Evolutionary conservation across 2,113 vertebrate species (phyloP).

Genomic region (Blennius ocellaris): DNA sequence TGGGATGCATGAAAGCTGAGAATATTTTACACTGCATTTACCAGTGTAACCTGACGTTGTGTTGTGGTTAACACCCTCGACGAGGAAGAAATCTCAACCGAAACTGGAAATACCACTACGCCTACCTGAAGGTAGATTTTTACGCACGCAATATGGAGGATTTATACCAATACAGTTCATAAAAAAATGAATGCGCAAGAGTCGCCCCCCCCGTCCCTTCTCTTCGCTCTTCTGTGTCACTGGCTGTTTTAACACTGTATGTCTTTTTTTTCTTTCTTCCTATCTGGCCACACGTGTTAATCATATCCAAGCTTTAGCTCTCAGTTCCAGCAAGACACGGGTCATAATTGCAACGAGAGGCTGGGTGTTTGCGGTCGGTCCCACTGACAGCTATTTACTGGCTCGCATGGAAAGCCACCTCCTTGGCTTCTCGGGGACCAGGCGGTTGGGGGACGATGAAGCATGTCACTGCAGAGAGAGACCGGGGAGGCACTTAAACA

Average conservation of each 20-base stretch:
- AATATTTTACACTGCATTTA: conserved; percentile 27
- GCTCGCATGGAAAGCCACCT: conserved; percentile 70
- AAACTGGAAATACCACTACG: background rate
- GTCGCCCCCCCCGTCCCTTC: background rate
- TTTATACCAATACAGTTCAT: background rate
- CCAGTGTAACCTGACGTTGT: conserved; percentile 16
- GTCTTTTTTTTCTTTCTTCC: conserved; percentile 29
- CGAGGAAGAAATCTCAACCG: background rate
- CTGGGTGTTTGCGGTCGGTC: conserved; percentile 65
- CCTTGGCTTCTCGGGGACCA: conserved; percentile 51
- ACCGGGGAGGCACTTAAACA: conserved; percentile 62
- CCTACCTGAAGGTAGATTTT: conserved; percentile 5
- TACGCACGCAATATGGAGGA: background rate
- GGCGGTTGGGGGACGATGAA: conserved; percentile 61
- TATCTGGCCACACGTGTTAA: conserved; percentile 42
- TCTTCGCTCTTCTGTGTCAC: conserved; percentile 26
- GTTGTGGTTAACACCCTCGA: conserved; percentile 16
- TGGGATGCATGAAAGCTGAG: conserved; percentile 24
- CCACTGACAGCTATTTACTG: conserved; percentile 64
- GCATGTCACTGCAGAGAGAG: conserved; percentile 65
- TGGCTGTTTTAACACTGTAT: conserved; percentile 25
- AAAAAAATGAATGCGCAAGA: background rate
- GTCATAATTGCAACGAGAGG: conserved; percentile 63
- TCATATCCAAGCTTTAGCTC: conserved; percentile 59
- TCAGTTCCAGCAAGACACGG: conserved; percentile 53